These are phyloP conservation scores for Eilema griseolum DNA, from an alignment of 2,888 invertebrate species.

Conservation along the genomic window DNA sequence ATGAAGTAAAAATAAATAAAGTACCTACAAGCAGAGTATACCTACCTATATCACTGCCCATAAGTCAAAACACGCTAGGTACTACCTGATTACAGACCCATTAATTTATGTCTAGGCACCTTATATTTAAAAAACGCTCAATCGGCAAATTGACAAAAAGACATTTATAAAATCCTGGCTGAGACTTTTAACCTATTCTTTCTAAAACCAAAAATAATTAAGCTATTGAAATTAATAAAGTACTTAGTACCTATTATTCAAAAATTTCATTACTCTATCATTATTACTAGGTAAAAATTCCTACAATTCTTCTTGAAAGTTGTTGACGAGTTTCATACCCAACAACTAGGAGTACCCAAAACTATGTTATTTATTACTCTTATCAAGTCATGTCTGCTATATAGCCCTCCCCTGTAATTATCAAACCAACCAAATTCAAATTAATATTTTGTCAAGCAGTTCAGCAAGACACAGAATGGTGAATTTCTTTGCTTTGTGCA, in stretches of 20 bases:
- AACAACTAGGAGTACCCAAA: not conserved
- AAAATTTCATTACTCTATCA: not conserved
- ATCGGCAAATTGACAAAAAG: not conserved
- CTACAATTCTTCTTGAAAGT: not conserved
- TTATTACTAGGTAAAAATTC: not conserved
- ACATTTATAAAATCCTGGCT: not conserved
- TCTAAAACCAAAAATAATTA: not conserved
- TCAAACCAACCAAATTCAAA: not conserved
- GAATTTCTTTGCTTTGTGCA: slow-evolving; percentile 77
- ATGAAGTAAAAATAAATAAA: not conserved
- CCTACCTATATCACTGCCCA: not conserved
- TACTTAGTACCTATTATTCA: not conserved
- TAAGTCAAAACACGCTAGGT: not conserved
- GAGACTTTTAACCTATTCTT: not conserved
- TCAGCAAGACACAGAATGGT: slow-evolving; percentile 67
- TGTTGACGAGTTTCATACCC: not conserved
- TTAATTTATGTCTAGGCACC: too few relatives aligned
- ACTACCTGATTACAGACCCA: too few relatives aligned
- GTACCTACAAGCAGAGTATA: not conserved
- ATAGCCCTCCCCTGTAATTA: not conserved
- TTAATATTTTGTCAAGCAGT: slow-evolving; percentile 60
- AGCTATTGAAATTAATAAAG: not conserved
- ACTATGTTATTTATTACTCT: too few relatives aligned
- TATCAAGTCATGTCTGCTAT: not conserved
- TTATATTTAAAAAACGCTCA: not conserved